phyloP scores from a whole-genome alignment of 2,888 invertebrate species.

The Lithophane semibrunnea region DNA sequence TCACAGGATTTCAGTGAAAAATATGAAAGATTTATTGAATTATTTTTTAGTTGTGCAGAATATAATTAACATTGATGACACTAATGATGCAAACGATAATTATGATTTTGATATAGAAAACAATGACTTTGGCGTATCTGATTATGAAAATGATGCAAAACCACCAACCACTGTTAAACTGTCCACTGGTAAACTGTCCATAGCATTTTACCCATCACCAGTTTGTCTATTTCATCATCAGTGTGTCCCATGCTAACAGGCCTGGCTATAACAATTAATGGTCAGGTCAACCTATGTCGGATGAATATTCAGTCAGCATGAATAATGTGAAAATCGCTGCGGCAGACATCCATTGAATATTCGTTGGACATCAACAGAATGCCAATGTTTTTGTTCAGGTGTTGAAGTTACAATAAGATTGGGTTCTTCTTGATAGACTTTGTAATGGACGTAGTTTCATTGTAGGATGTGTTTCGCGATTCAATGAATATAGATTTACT shows the following conservation, averaged over 20 bases:
- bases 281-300: slow-evolving; percentile 82
- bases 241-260: slow-evolving; percentile 71
- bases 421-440: slow-evolving; percentile 50
- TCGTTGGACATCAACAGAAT: slow-evolving; percentile 77
- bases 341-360: slow-evolving; percentile 81
- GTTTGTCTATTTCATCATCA: slow-evolving; percentile 70
- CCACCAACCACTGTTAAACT: background rate
- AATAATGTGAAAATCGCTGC: slow-evolving; percentile 85
- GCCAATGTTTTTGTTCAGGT: slow-evolving; percentile 77
- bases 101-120: background rate
- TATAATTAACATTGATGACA: background rate
- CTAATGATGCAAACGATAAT: background rate
- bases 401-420: slow-evolving; percentile 75
- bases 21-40: background rate
- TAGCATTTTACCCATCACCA: background rate
- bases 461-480: slow-evolving; percentile 18
- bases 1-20: background rate
- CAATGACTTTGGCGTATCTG: background rate
- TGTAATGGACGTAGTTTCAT: slow-evolving; percentile 43
- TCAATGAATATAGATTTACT: slow-evolving; percentile 50
- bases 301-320: slow-evolving; percentile 88
- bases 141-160: background rate
- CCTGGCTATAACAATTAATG: slow-evolving; percentile 86
- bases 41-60: background rate
- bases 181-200: no score